Base-by-base conservation (phyloP, 2,888 invertebrate genomes). In the Sabatieria punctata region DNA sequence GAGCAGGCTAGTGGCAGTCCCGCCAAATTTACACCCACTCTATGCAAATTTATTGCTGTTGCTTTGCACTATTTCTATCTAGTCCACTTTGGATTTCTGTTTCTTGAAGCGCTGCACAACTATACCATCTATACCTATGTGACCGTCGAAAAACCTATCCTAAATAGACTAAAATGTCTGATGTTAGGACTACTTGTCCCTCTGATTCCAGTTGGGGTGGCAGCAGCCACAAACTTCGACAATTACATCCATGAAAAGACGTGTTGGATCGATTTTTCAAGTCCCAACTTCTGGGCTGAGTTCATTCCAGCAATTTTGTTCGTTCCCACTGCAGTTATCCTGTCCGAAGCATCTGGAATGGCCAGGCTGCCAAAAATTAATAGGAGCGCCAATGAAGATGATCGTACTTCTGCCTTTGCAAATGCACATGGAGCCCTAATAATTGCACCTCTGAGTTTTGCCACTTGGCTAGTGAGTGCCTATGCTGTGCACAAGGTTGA, bases 221-320 rank as follows among this genome's bases (percentile, higher is more conserved):
- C 36, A 4, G 19, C n/a, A 4, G 15, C 15, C 6, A 18, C 19
- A 4, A n/a, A 36, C 36, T 19, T 36, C n/a, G 19, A 36, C 6
- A 36, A n/a, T 3, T 36, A 36, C 36, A 36, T 15, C 6, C 36
- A 36, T 15, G 36, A 36, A n/a, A n/a, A 33, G 18, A 43, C 43
- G 4, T 43, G 43, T 25, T 43, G 43, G 43, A 23, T 43, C 15
- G 36, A 43, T 36, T 43, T 43, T 19, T 33, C 21, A 23, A 4
- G n/a, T 22, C 22, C 35, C 22, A 43, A 43, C 36, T 8, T 22
- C 15, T 22, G 15, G 22, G 19, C 15, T 11, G 43, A 43, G 35
- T 6, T 43, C 15, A 15, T 43, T 4, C 43, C 43, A 18, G 24
- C 36, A 2, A 24, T 24, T 2, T 2, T 43, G 15, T 25, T 43